Percentiles rank a stretch among this genome's conserved stretches.
Conservation (phyloP, 2,888 invertebrate species). For the Amphipyra berbera region DNA sequence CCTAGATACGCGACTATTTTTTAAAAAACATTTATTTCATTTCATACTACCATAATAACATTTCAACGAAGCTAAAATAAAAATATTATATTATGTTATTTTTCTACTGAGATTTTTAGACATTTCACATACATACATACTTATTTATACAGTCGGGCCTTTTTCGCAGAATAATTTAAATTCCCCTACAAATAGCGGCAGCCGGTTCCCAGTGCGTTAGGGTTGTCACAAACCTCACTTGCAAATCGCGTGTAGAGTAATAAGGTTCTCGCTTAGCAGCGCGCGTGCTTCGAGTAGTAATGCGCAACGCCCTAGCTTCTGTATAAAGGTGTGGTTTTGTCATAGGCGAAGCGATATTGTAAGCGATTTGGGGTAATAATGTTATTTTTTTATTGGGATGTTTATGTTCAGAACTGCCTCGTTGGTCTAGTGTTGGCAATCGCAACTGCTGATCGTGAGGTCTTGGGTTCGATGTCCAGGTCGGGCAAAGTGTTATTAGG, state of each 20-base stretch:
- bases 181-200: constrained; percentile 25
- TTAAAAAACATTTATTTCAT: no score
- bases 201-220: constrained; percentile 51
- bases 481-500: no score
- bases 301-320: constrained; percentile 51
- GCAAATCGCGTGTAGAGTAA: constrained; percentile 76
- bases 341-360: constrained; percentile 25
- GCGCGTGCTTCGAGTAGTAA: constrained; percentile 75
- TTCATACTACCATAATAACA: no score
- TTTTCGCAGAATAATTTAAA: constrained; percentile 33
- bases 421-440: no score
- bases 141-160: neutral
- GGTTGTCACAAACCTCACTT: constrained; percentile 68
- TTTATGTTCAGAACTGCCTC: no score
- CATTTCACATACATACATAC: neutral
- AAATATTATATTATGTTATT: no score
- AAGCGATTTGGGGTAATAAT: neutral
- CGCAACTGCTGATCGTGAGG: no score
- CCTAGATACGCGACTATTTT: no score
- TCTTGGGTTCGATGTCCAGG: no score
- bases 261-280: constrained; percentile 73
- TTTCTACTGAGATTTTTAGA: neutral
- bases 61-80: no score
- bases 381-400: no score
- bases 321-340: neutral